Conservation (phyloP, 2,797 vertebrate species). For the Toxotes lorentzi region DNA sequence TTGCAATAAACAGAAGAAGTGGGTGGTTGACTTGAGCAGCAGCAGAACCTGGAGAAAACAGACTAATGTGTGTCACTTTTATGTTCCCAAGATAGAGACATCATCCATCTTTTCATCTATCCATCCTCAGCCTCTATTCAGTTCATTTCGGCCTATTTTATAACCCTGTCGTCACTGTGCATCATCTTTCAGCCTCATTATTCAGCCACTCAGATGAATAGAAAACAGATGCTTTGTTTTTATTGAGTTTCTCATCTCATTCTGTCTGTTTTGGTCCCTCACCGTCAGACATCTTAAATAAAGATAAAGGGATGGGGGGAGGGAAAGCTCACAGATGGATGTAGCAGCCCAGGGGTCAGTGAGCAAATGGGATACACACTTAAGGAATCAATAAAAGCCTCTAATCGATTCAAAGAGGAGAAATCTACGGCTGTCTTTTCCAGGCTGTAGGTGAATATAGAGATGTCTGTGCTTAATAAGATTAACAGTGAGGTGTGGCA, state of each 20-base stretch:
- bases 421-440: not conserved
- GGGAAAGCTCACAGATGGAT: not conserved
- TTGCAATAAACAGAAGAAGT: conserved; percentile 49
- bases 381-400: not conserved
- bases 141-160: conserved; percentile 17
- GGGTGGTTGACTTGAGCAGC: not conserved
- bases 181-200: conserved; percentile 36
- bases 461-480: conserved; percentile 42
- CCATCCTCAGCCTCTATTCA: not conserved
- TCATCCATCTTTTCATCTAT: not conserved
- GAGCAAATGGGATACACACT: not conserved
- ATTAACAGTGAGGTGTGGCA: conserved; percentile 56
- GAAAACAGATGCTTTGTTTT: conserved; percentile 39
- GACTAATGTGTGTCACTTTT: no score
- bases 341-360: not conserved
- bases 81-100: not conserved
- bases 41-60: not conserved
- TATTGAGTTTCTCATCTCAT: not conserved
- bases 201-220: conserved; percentile 34
- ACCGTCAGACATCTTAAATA: conserved; percentile 14
- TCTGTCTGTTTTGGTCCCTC: conserved; percentile 7
- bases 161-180: conserved; percentile 29
- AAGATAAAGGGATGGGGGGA: not conserved
- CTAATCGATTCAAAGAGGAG: not conserved
- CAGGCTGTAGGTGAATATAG: not conserved